Base-by-base conservation (phyloP, 2,888 invertebrate genomes). In the Epinotia brunnichana region DNA sequence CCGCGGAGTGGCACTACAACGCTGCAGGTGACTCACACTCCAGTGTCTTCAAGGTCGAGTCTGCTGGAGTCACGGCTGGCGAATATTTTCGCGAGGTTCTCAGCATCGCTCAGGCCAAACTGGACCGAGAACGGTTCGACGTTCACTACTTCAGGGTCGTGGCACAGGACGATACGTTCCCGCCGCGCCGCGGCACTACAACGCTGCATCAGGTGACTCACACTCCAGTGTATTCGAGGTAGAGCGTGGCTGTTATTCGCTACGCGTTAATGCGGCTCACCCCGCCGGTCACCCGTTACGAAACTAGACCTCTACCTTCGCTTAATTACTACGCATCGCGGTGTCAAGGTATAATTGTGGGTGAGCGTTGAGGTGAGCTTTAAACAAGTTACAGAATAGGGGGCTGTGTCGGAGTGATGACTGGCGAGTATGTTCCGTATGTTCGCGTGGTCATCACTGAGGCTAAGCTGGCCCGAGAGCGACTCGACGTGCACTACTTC, bases 121-220 rank as follows among this genome's bases (percentile, higher is more conserved):
- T 99, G 61, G 99, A 99, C 88, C 94, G 97, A 2, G 99, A 99
- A 87, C 94, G 96, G 66, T 96, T 99, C 82, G 97, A 97, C 78
- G 97, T 97, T 0, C 99, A 99, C 86, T 98, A 98, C 88, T 98
- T 99, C 87, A 95, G 97, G 41, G 96, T 99, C 0, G 96, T 97
- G 7, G 99, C 98, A 0, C 96, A 96, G 2, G 98, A 99, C 85
- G 96, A 96, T 81, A 96, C 96, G 72, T 97, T 97, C 84, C 97
- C 97, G n/a, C 97, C 96, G 1, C 94, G 96, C 80, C 98, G 97
- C 69, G 98, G 97, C 13, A 99, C 98, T 21, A 98, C 97, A 15
- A 99, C 97, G 41, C 90, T 98, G 9, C 96, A n/a, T n/a, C n/a
- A 96, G 90, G 94, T 93, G 69, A 62, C 39, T 2, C 17, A 97